Evolutionary conservation across 2,888 invertebrate species (phyloP).

Genomic region (Eristalinus aeneus): DNA sequence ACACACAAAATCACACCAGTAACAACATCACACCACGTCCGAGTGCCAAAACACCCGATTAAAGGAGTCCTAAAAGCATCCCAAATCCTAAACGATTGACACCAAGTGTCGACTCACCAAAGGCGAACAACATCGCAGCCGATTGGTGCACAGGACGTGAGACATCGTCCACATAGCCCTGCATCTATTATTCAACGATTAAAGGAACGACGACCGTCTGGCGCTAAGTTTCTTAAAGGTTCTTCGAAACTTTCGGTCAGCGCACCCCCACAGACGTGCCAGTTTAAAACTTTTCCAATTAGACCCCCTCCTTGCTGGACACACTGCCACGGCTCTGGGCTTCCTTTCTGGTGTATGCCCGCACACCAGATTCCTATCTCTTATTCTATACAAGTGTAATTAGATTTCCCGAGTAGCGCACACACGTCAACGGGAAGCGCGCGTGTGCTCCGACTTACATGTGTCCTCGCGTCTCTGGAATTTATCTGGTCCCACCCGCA

Average conservation of each 20-base stretch:
- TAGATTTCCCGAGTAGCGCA: slow-evolving; percentile 5
- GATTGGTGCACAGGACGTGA: neutral
- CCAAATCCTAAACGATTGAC: neutral
- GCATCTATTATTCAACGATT: neutral
- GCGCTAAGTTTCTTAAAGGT: neutral
- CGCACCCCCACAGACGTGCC: neutral
- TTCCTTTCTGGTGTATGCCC: neutral
- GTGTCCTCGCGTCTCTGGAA: neutral
- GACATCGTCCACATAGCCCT: neutral
- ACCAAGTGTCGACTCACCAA: neutral
- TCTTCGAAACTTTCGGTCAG: neutral
- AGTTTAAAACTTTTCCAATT: neutral
- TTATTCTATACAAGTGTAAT: slow-evolving; percentile 30
- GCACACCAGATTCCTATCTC: slow-evolving; percentile 13
- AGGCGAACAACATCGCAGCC: neutral
- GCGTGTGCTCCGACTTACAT: neutral
- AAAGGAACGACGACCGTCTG: neutral
- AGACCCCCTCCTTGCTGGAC: neutral
- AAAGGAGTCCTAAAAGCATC: neutral
- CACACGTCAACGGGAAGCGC: neutral
- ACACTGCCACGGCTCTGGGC: neutral
- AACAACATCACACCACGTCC: neutral
- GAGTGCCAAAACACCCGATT: neutral
- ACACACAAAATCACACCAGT: neutral
- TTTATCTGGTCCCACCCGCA: neutral